Evolutionary conservation across 2,888 invertebrate genomes (phyloP).

Genomic region (Odiellus spinosus): DNA sequence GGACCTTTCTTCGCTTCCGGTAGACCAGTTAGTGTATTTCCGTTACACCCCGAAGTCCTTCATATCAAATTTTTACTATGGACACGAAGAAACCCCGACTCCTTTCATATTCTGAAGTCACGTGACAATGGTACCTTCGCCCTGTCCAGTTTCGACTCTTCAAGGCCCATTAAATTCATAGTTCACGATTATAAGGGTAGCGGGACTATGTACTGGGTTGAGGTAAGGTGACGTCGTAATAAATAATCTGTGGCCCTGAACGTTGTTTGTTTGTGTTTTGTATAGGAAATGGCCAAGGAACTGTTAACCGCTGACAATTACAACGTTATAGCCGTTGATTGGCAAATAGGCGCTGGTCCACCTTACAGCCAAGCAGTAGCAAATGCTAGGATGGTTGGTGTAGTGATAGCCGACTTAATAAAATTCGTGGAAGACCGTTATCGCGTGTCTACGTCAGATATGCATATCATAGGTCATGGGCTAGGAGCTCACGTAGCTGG

Average conservation of each 20-base stretch:
- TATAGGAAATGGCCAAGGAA: slow-evolving; percentile 50
- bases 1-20: slow-evolving; percentile 26
- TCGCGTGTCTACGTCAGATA: slow-evolving; percentile 36
- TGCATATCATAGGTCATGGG: slow-evolving; percentile 73
- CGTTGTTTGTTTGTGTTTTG: no score
- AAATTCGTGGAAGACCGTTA: slow-evolving; percentile 30
- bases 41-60: slow-evolving; percentile 56
- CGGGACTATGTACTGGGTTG: slow-evolving; percentile 62
- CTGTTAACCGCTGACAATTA: slow-evolving; percentile 51
- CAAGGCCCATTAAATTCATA: slow-evolving; percentile 57
- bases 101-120: slow-evolving; percentile 24
- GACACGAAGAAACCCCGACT: slow-evolving; percentile 55
- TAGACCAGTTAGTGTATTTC: slow-evolving; percentile 62
- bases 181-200: slow-evolving; percentile 75
- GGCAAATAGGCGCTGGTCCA: slow-evolving; percentile 69
- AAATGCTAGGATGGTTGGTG: slow-evolving; percentile 69
- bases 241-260: slow-evolving; percentile 26
- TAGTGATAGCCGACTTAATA: slow-evolving; percentile 58
- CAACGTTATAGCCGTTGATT: slow-evolving; percentile 64
- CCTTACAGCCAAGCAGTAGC: slow-evolving; percentile 85
- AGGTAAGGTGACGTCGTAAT: no score
- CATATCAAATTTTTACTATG: slow-evolving; percentile 52
- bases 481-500: slow-evolving; percentile 63
- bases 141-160: slow-evolving; percentile 41
- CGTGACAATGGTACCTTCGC: slow-evolving; percentile 15